These are phyloP conservation scores for Cyprichromis sp. DNA, from an alignment of 2,113 vertebrate species.

Conservation along the genomic window DNA sequence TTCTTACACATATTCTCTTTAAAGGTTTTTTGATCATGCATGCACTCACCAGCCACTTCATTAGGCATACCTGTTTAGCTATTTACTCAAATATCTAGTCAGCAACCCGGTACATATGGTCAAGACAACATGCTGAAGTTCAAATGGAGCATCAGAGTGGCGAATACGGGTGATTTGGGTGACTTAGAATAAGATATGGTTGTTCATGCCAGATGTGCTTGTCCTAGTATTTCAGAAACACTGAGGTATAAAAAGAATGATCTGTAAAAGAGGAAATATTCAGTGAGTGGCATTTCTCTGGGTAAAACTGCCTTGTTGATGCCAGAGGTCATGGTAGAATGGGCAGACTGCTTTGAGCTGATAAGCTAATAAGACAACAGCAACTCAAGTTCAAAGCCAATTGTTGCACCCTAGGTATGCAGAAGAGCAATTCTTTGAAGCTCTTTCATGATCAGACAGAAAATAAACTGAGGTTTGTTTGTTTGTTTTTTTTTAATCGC, in stretches of 20 bases:
- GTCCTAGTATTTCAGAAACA: background rate
- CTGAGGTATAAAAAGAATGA: background rate
- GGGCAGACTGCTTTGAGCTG: background rate
- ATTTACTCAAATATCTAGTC: background rate
- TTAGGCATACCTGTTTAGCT: background rate
- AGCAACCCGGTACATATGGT: background rate
- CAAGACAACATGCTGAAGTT: background rate
- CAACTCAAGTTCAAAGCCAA: background rate
- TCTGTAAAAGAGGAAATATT: background rate
- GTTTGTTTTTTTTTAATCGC: background rate
- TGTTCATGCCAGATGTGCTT: background rate
- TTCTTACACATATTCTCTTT: background rate
- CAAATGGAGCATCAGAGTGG: background rate
- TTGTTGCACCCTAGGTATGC: background rate
- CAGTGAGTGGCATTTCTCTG: background rate
- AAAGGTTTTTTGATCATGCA: background rate
- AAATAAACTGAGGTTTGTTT: background rate
- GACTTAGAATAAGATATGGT: no score
- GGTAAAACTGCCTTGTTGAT: background rate
- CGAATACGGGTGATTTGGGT: accelerated
- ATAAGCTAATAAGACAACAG: background rate
- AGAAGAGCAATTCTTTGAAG: background rate
- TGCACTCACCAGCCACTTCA: background rate
- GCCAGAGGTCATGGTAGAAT: background rate
- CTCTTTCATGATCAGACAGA: background rate